These are phyloP conservation scores for Xestia rhomboidea DNA, from an alignment of 2,888 invertebrate genomes.

Conservation along the genomic window DNA sequence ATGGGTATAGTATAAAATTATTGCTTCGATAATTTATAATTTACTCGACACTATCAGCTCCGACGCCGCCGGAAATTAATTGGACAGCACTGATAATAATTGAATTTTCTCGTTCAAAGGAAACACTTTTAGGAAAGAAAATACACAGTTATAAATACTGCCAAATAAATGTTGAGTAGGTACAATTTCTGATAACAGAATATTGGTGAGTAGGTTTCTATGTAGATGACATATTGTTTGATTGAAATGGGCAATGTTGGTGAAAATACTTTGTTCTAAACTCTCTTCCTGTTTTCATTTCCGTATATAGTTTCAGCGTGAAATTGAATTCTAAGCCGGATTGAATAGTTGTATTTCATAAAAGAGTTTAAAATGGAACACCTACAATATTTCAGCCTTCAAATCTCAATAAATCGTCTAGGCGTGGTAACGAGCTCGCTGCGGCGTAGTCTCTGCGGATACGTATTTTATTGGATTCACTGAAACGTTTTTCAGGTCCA, in stretches of 20 bases:
- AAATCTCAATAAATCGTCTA: constrained; percentile 91
- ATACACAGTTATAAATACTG: constrained; percentile 47
- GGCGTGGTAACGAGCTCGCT: constrained; percentile 90
- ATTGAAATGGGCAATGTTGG: constrained; percentile 5
- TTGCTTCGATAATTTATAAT: constrained; percentile 69
- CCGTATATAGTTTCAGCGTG: constrained; percentile 10
- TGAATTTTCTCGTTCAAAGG: constrained; percentile 66
- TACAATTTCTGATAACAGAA: constrained; percentile 36
- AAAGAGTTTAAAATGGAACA: constrained; percentile 88
- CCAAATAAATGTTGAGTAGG: constrained; percentile 46
- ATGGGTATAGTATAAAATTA: constrained; percentile 60
- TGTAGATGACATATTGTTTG: constrained; percentile 14
- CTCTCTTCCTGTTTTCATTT: not conserved
- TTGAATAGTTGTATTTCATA: constrained; percentile 81
- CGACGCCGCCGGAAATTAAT: constrained; percentile 67
- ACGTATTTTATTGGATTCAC: constrained; percentile 91
- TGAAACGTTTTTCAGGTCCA: constrained; percentile 90
- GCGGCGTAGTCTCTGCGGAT: constrained; percentile 90
- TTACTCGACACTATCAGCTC: constrained; percentile 68
- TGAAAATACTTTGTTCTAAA: constrained; percentile 18
- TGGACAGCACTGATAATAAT: constrained; percentile 69
- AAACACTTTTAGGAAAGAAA: constrained; percentile 62
- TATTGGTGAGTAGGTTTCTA: constrained; percentile 7
- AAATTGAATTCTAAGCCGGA: constrained; percentile 67
- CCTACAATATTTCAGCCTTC: constrained; percentile 90